These are phyloP conservation scores for Setophaga kirtlandii DNA, from an alignment of 2,113 vertebrate species.

Conservation along the genomic window DNA sequence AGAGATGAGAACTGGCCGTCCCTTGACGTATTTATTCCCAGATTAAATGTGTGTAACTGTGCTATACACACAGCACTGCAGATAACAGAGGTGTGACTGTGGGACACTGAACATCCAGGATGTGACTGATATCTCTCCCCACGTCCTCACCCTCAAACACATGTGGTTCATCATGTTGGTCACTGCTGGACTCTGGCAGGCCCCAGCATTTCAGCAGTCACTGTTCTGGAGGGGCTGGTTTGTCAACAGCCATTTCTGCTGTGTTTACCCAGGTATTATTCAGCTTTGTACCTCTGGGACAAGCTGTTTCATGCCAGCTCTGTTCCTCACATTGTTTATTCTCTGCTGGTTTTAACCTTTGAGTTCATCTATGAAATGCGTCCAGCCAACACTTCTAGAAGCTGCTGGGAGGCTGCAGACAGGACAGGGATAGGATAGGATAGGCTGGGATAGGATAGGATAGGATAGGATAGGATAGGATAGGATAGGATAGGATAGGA, in stretches of 20 bases:
- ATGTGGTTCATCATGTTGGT: background rate
- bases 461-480: background rate
- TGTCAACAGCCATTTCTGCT: background rate
- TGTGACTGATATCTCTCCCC: background rate
- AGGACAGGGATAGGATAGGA: background rate
- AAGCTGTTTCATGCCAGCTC: background rate
- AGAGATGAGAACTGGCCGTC: constrained; percentile 7
- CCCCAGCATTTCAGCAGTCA: background rate
- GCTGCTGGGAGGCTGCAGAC: background rate
- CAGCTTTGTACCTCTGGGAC: background rate
- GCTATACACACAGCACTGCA: background rate
- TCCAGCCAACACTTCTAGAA: background rate
- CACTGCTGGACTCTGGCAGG: background rate
- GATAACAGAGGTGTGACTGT: background rate
- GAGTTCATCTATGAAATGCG: background rate
- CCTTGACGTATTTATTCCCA: background rate
- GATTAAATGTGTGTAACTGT: background rate
- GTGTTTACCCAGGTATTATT: constrained; percentile 2
- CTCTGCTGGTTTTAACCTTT: background rate
- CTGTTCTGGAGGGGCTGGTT: background rate
- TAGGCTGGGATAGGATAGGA: background rate
- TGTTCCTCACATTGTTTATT: background rate
- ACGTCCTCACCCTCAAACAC: background rate
- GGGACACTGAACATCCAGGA: background rate
- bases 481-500: background rate